These are phyloP conservation scores for Nematolebias whitei DNA, from an alignment of 2,113 vertebrate species.

Conservation along the genomic window DNA sequence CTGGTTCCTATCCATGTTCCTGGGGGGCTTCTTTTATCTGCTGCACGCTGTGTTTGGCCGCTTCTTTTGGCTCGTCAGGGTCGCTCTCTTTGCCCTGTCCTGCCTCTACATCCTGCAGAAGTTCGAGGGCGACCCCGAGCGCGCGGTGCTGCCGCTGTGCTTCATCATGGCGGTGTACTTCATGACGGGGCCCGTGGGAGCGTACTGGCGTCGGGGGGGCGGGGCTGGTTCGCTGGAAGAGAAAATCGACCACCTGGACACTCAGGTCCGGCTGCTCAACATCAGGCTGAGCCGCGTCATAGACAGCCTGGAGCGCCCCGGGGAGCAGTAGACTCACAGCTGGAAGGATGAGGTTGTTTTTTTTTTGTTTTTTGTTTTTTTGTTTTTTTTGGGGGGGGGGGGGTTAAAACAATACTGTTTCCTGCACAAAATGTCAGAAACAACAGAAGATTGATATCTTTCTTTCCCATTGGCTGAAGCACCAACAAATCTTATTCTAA, in stretches of 20 bases:
- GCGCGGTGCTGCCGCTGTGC: slow-evolving; percentile 89
- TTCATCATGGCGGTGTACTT: slow-evolving; percentile 94
- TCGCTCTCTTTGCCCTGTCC: slow-evolving; percentile 89
- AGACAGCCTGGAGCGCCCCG: slow-evolving; percentile 86
- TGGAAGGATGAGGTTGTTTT: slow-evolving; percentile 4
- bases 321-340: slow-evolving; percentile 81
- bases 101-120: slow-evolving; percentile 97
- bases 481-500: slow-evolving; percentile 14
- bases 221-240: slow-evolving; percentile 86
- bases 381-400: background rate
- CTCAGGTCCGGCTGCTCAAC: slow-evolving; percentile 93
- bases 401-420: slow-evolving; percentile 36
- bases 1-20: slow-evolving; percentile 91
- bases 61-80: slow-evolving; percentile 92
- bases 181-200: slow-evolving; percentile 93
- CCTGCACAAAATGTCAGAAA: slow-evolving; percentile 33
- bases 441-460: slow-evolving; percentile 29
- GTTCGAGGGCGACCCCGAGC: slow-evolving; percentile 91
- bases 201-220: slow-evolving; percentile 87
- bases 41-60: slow-evolving; percentile 90
- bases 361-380: no score
- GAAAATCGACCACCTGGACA: slow-evolving; percentile 95
- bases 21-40: slow-evolving; percentile 90
- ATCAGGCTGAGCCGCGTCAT: slow-evolving; percentile 93
- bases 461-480: slow-evolving; percentile 11